A percentile compares a stretch with the other conserved stretches of the same genome.
Conservation (phyloP, 2,888 invertebrate genomes). For the Andrena bucephala region DNA sequence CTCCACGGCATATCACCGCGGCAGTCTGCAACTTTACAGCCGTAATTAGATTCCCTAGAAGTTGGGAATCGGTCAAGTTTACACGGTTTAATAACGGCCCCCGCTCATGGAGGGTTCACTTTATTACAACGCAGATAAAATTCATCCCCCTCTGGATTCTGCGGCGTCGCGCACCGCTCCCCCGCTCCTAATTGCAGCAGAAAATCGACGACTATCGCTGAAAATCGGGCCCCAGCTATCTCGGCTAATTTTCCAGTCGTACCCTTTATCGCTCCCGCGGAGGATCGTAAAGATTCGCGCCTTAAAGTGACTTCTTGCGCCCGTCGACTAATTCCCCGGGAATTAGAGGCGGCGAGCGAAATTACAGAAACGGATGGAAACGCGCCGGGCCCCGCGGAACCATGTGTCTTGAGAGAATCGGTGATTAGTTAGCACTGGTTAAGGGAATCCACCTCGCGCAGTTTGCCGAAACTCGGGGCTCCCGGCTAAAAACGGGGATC, state of each 20-base stretch:
- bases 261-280: conserved; percentile 13
- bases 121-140: conserved; percentile 38
- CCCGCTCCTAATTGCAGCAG: conserved; percentile 16
- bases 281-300: conserved; percentile 21
- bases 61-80: conserved; percentile 38
- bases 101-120: background rate
- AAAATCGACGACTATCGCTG: conserved; percentile 24
- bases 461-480: too few relatives aligned
- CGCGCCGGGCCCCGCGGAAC: too few relatives aligned
- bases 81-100: conserved; percentile 4
- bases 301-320: conserved; percentile 25
- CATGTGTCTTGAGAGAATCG: too few relatives aligned
- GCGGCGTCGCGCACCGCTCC: conserved; percentile 21
- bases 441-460: too few relatives aligned
- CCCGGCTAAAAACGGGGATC: too few relatives aligned
- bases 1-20: conserved; percentile 33
- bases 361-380: conserved; percentile 34
- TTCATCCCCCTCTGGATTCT: conserved; percentile 29
- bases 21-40: conserved; percentile 48
- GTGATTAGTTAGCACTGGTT: too few relatives aligned
- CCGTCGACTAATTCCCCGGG: conserved; percentile 19
- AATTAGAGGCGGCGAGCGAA: conserved; percentile 36
- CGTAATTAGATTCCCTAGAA: conserved; percentile 54
- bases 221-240: conserved; percentile 12
- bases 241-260: background rate